Percentiles rank a stretch among this genome's conserved stretches.
Evolutionary conservation across 2,797 vertebrate genomes (phyloP).

Genomic region (Neoniphon sammara): DNA sequence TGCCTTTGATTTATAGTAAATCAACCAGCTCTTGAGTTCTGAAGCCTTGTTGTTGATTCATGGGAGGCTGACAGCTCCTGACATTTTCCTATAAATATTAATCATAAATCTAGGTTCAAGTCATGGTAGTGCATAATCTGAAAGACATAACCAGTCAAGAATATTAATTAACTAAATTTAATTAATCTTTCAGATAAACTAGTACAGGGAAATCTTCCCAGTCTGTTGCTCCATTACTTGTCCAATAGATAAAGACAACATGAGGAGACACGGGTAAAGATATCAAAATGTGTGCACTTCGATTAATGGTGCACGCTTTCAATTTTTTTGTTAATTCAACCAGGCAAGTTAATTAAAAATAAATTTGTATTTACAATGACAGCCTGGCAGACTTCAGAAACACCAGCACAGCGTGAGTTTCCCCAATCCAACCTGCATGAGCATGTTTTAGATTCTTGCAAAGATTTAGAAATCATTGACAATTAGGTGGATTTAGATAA

Average conservation of each 20-base stretch:
- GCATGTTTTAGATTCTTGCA: slow-evolving; percentile 34
- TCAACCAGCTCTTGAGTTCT: slow-evolving; percentile 64
- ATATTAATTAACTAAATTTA: slow-evolving; percentile 68
- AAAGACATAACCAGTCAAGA: slow-evolving; percentile 56
- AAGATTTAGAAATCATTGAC: slow-evolving; percentile 59
- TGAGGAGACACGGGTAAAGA: not conserved
- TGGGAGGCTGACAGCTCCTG: slow-evolving; percentile 62
- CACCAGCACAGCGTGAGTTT: not conserved
- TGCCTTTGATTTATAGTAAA: slow-evolving; percentile 70
- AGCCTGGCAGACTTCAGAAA: slow-evolving; percentile 20
- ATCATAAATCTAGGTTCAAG: slow-evolving; percentile 70
- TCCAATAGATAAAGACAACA: not conserved
- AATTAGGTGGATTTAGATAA: slow-evolving; percentile 71
- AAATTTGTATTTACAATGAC: slow-evolving; percentile 47
- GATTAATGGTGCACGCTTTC: slow-evolving; percentile 23
- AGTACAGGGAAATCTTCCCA: slow-evolving; percentile 14
- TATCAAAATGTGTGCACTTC: slow-evolving; percentile 21
- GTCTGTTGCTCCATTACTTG: not conserved
- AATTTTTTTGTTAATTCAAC: slow-evolving; percentile 59
- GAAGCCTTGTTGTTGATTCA: slow-evolving; percentile 72
- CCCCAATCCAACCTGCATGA: slow-evolving; percentile 55
- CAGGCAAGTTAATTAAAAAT: slow-evolving; percentile 41
- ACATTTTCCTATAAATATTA: slow-evolving; percentile 76
- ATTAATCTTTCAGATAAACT: slow-evolving; percentile 62
- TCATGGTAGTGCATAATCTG: slow-evolving; percentile 61